These are phyloP conservation scores for Apodemus agrarius DNA, from an alignment of 2,797 vertebrate genomes.

Conservation along the genomic window DNA sequence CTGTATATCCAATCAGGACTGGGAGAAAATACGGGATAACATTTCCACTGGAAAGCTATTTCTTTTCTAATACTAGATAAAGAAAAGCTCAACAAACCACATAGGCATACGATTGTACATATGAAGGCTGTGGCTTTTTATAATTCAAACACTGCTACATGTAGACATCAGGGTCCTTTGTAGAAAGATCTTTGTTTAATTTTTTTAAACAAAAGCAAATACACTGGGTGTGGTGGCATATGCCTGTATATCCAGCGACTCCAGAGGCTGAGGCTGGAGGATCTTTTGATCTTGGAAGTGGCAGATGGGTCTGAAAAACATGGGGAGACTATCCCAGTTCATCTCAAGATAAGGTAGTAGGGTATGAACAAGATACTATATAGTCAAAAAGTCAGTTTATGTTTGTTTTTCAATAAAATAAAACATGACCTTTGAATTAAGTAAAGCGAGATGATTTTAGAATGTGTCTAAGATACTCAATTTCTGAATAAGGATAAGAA, in stretches of 20 bases:
- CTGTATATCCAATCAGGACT: neutral
- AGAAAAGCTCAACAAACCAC: neutral
- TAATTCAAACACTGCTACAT: neutral
- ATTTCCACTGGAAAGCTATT: neutral
- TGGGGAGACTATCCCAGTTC: neutral
- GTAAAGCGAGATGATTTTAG: neutral
- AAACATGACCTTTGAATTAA: neutral
- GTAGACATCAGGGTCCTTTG: neutral
- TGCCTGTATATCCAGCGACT: neutral
- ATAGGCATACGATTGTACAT: neutral
- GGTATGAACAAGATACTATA: neutral
- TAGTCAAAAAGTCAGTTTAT: neutral
- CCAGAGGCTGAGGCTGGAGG: neutral
- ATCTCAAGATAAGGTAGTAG: neutral
- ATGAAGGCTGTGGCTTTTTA: neutral
- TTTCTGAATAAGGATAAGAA: neutral
- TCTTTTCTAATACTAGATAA: neutral
- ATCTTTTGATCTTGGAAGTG: neutral
- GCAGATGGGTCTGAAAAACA: neutral
- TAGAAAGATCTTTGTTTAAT: conserved; percentile 19
- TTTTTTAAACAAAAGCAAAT: neutral
- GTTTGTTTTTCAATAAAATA: neutral
- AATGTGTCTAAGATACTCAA: neutral
- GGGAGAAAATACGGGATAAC: neutral
- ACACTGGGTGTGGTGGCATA: neutral